Percentiles rank a stretch among this genome's conserved stretches.
Conservation (phyloP, 2,113 vertebrate species). For the Dolichotis patagonum region DNA sequence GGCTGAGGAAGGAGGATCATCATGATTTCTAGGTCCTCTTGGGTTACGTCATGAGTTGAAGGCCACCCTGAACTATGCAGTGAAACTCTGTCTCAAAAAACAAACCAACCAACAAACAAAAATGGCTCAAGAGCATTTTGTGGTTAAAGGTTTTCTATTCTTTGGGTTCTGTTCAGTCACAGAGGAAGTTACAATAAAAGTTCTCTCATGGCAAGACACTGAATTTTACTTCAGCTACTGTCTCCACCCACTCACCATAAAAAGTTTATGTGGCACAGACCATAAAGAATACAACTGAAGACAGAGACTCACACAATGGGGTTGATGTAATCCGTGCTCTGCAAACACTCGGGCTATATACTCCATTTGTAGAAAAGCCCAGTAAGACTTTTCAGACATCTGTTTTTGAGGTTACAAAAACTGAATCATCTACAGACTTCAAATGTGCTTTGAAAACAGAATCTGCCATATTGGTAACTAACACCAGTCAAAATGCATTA, state of each 20-base stretch:
- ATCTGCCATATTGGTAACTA: conserved; percentile 66
- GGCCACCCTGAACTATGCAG: not conserved
- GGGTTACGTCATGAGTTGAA: not conserved
- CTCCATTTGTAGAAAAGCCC: conserved; percentile 82
- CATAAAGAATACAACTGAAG: conserved; percentile 83
- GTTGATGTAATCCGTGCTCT: conserved; percentile 82
- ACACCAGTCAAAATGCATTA: not conserved
- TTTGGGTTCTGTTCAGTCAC: conserved; percentile 60
- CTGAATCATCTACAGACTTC: conserved; percentile 78
- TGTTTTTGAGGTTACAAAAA: conserved; percentile 86
- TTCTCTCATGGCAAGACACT: conserved; percentile 70
- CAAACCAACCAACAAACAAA: not conserved
- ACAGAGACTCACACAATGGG: conserved; percentile 78
- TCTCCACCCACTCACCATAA: conserved; percentile 81
- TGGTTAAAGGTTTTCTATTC: conserved; percentile 74
- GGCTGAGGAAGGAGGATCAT: not conserved
- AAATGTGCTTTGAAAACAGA: conserved; percentile 72
- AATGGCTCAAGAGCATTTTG: conserved; percentile 68
- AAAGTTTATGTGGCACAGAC: conserved; percentile 84
- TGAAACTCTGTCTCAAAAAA: not conserved
- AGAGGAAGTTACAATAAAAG: conserved; percentile 72
- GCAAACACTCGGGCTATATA: conserved; percentile 70
- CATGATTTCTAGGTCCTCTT: not conserved
- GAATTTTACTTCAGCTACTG: conserved; percentile 82
- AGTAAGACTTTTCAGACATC: conserved; percentile 86